Conservation (phyloP, 2,888 invertebrate species). For the Amphipoea lucens region DNA sequence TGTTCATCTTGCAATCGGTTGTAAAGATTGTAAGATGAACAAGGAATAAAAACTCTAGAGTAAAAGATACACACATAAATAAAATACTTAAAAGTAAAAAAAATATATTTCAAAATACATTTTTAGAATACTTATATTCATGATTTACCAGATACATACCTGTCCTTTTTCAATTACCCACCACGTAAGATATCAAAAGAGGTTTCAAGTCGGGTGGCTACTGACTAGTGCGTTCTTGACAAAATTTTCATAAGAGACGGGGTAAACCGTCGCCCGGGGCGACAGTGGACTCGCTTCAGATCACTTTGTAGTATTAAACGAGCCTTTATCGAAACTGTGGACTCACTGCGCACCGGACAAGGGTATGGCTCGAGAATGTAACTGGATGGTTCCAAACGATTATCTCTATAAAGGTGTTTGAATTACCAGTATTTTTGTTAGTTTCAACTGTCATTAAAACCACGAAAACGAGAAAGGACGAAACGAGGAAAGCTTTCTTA, state of each 20-base stretch:
- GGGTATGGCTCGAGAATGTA: conserved; percentile 69
- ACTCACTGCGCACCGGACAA: conserved; percentile 73
- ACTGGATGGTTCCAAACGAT: conserved; percentile 25
- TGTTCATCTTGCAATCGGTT: no score
- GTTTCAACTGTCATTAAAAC: background rate
- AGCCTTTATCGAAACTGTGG: conserved; percentile 79
- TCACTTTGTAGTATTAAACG: conserved; percentile 87
- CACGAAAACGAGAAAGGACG: background rate
- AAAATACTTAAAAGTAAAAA: no score
- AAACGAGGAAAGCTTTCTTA: no score
- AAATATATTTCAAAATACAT: background rate
- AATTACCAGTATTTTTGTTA: background rate
- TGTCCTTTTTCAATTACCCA: conserved; percentile 60
- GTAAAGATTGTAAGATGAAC: no score
- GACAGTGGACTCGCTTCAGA: conserved; percentile 78
- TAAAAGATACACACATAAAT: background rate
- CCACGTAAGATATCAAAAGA: conserved; percentile 63
- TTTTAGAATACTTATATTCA: background rate
- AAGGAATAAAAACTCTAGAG: no score
- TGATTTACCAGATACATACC: conserved; percentile 19
- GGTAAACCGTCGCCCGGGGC: conserved; percentile 85
- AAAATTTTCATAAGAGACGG: conserved; percentile 83
- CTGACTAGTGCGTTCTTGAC: conserved; percentile 72
- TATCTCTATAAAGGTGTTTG: background rate
- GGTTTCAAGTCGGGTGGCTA: conserved; percentile 31